Conservation (phyloP, 2,888 invertebrate genomes). For the Gortyna flavago region DNA sequence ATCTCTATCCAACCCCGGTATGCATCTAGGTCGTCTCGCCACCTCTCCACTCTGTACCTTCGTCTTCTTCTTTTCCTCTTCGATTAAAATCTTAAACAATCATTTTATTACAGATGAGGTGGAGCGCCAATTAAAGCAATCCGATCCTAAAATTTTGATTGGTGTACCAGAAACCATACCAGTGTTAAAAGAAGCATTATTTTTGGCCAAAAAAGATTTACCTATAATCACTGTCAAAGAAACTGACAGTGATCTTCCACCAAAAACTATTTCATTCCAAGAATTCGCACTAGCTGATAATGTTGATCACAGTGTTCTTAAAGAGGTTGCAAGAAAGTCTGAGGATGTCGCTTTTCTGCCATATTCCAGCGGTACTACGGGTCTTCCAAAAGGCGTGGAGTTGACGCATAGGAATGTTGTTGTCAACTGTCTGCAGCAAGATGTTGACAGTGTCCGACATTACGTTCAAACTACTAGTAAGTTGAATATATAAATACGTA, state of each 20-base stretch:
- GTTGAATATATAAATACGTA: slow-evolving; percentile 34
- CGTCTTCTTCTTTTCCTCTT: neutral
- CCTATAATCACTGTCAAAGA: slow-evolving; percentile 85
- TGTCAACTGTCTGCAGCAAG: slow-evolving; percentile 81
- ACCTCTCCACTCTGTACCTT: neutral
- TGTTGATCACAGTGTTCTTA: slow-evolving; percentile 87
- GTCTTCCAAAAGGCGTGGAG: slow-evolving; percentile 93
- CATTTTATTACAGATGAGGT: slow-evolving; percentile 91
- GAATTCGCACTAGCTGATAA: slow-evolving; percentile 87
- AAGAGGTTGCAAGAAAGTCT: slow-evolving; percentile 76
- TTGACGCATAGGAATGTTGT: slow-evolving; percentile 90
- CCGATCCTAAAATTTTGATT: slow-evolving; percentile 91
- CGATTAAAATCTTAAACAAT: neutral
- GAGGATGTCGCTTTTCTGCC: slow-evolving; percentile 92
- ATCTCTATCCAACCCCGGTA: neutral
- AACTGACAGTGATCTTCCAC: slow-evolving; percentile 76
- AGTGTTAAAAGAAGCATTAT: slow-evolving; percentile 84
- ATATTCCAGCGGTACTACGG: slow-evolving; percentile 96
- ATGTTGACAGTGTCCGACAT: slow-evolving; percentile 71
- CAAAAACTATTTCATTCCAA: slow-evolving; percentile 90
- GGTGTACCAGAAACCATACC: slow-evolving; percentile 88
- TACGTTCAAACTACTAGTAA: slow-evolving; percentile 80
- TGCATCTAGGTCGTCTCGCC: neutral
- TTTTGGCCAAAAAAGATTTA: slow-evolving; percentile 82
- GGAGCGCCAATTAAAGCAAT: slow-evolving; percentile 90